Base-by-base conservation (phyloP, 1,140 invertebrate genomes). In the Fopius arisanus region DNA sequence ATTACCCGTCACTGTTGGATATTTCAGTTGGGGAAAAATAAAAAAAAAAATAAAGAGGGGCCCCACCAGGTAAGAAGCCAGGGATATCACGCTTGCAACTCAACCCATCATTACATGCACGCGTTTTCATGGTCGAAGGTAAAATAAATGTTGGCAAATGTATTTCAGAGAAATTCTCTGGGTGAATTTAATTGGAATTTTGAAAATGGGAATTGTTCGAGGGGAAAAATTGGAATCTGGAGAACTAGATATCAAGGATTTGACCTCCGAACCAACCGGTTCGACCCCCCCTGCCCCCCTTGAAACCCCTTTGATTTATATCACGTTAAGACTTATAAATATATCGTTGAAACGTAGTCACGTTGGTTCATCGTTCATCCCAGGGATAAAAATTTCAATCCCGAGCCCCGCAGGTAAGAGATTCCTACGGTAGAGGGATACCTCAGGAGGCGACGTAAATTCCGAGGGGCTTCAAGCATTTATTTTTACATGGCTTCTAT, bases 91-190 rank as follows among this genome's bases (percentile, higher is more conserved):
- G 74, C 77, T 75, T 72, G 76, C 70, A 72, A 31, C 69, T 75
- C 78, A 83, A 81, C 82, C 82, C 77, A 68, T 84, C 79, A 86
- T 86, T 84, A 85, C 71, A 70, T 76, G 74, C 76, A 76, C 79
- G 80, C 77, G 78, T 48, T 78, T 67, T 76, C 33, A 75, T 72
- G 77, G 72, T 9, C 43, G 66, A 68, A 26, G 19, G 23, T 3
- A 2, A 12, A 26, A 26, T 23, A 48, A 48, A 48, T 16, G 1
- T 7, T 48, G 23, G 23, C 54, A 19, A 19, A 59, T 28, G 43
- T 59, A 4, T 59, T 59, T 59, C 23, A 26, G 6, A 59, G 54
- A 59, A 48, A n/a, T 7, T 26, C 19, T 59, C 23, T 23, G 10
- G 23, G 21, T 21, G 23, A 59, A 26, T 59, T 23, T 28, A 23